Evolutionary conservation across 2,888 invertebrate species (phyloP).

Genomic region (Teleogryllus oceanicus): DNA sequence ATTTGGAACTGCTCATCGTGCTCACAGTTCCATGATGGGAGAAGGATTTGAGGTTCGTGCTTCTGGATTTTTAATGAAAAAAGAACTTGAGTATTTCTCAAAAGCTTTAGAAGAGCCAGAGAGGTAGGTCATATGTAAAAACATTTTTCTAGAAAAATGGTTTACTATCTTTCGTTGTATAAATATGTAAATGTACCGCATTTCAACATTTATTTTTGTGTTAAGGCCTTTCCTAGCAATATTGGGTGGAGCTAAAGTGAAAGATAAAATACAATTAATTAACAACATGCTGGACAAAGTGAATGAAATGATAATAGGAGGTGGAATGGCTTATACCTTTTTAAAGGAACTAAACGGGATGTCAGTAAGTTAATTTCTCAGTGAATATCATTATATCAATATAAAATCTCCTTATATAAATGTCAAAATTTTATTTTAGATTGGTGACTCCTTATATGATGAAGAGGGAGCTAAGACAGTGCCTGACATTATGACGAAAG

Average conservation of each 20-base stretch:
- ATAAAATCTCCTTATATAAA: not conserved
- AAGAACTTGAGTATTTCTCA: conserved; percentile 94
- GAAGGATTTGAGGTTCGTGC: conserved; percentile 88
- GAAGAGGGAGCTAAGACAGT: conserved; percentile 96
- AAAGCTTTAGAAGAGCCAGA: conserved; percentile 96
- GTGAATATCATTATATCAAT: not conserved
- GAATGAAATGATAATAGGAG: conserved; percentile 98
- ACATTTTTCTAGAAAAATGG: too few species aligned
- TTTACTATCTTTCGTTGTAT: too few species aligned
- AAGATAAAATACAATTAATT: conserved; percentile 96
- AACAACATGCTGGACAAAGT: conserved; percentile 97
- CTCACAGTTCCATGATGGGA: conserved; percentile 96
- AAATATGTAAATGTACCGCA: too few species aligned
- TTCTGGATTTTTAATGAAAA: conserved; percentile 92
- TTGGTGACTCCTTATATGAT: conserved; percentile 92
- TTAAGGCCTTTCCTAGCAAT: conserved; percentile 92
- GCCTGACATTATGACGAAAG: conserved; percentile 81
- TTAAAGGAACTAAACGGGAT: conserved; percentile 86
- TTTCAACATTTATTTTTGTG: too few species aligned
- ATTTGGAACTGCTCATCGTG: conserved; percentile 91
- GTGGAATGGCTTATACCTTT: conserved; percentile 99
- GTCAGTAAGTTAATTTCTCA: conserved; percentile 59
- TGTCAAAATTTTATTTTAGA: conserved; percentile 53
- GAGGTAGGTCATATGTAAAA: conserved; percentile 48
- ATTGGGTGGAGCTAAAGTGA: conserved; percentile 97